A percentile compares a stretch with the other conserved stretches of the same genome.
Evolutionary conservation across 2,797 vertebrate genomes (phyloP).

Genomic region (Hirundo rustica): DNA sequence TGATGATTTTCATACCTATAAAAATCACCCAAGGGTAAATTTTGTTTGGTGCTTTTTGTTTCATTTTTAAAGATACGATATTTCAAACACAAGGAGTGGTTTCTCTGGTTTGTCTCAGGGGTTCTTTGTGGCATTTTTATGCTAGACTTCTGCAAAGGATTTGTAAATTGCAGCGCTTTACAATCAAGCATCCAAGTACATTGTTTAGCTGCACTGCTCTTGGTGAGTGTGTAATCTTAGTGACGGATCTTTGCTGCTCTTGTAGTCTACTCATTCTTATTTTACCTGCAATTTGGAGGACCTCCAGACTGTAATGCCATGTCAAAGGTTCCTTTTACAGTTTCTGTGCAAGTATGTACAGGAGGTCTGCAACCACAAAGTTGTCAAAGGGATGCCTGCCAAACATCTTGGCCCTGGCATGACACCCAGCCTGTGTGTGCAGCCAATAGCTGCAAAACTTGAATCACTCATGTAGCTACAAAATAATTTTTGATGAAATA

Average conservation of each 20-base stretch:
- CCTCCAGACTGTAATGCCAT: not conserved
- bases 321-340: not conserved
- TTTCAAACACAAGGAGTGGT: not conserved
- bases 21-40: not conserved
- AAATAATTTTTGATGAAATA: not conserved
- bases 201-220: not conserved
- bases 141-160: not conserved
- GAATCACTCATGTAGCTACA: not conserved
- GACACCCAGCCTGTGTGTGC: not conserved
- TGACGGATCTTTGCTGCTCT: not conserved
- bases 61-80: not conserved
- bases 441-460: not conserved
- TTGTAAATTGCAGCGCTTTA: not conserved
- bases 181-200: not conserved
- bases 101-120: not conserved
- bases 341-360: not conserved
- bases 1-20: not conserved
- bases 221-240: not conserved
- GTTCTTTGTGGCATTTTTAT: not conserved
- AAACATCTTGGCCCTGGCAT: not conserved
- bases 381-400: not conserved
- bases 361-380: constrained; percentile 28
- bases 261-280: not conserved
- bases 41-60: not conserved
- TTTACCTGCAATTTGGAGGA: not conserved